Conservation (phyloP, 2,113 vertebrate species). For the Colossoma macropomum region DNA sequence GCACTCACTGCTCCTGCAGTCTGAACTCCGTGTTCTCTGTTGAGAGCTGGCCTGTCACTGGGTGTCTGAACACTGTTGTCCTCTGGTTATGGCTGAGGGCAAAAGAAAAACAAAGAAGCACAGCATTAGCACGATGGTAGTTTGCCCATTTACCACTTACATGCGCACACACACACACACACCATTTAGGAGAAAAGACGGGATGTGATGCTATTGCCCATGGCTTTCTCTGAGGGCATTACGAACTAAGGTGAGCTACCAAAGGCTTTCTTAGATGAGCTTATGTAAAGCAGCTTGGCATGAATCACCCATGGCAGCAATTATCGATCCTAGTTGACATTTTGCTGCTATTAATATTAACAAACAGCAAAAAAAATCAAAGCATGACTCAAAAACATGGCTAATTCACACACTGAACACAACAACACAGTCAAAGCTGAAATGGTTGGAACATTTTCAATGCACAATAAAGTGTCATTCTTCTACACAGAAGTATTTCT, state of each 20-base stretch:
- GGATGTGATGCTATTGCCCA: background rate
- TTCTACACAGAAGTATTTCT: too few relatives aligned
- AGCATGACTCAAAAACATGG: too few relatives aligned
- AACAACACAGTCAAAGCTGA: too few relatives aligned
- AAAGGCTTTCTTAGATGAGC: background rate
- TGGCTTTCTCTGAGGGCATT: background rate
- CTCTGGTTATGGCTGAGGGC: conserved; percentile 90
- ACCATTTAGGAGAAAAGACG: conserved; percentile 49
- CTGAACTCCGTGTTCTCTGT: conserved; percentile 94
- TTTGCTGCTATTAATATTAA: too few relatives aligned
- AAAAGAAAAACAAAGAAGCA: conserved; percentile 5
- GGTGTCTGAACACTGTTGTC: conserved; percentile 91
- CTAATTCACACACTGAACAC: too few relatives aligned
- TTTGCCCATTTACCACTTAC: conserved; percentile 43
- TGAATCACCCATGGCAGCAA: too few relatives aligned
- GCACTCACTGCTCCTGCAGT: conserved; percentile 93
- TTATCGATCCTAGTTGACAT: background rate
- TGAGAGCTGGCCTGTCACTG: conserved; percentile 94
- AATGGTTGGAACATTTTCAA: too few relatives aligned
- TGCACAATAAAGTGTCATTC: too few relatives aligned
- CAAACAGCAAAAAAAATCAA: too few relatives aligned
- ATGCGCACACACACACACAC: background rate
- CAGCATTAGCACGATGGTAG: background rate
- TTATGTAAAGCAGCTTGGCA: background rate
- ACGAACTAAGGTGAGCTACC: background rate